Conservation (phyloP, 2,888 invertebrate species). For the Aphodius granarius region DNA sequence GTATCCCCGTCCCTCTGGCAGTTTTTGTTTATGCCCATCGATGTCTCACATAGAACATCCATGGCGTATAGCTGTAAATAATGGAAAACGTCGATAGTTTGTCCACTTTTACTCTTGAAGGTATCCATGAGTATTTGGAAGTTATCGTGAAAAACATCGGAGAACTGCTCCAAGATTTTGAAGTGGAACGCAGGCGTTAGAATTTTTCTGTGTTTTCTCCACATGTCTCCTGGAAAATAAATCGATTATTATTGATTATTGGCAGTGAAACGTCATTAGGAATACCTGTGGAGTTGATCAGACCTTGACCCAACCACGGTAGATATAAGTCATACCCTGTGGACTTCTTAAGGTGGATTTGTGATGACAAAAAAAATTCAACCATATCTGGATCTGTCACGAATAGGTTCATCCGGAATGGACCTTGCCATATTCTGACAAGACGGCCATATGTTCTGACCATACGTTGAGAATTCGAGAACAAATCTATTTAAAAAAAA, state of each 20-base stretch:
- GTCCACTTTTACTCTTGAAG: constrained; percentile 28
- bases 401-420: constrained; percentile 27
- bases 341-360: constrained; percentile 35
- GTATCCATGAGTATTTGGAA: constrained; percentile 50
- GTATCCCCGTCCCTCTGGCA: constrained; percentile 29
- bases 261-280: background rate
- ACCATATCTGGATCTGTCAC: constrained; percentile 33
- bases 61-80: constrained; percentile 52
- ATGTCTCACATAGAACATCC: constrained; percentile 47
- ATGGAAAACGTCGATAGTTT: constrained; percentile 52
- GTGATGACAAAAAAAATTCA: constrained; percentile 33
- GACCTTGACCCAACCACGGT: constrained; percentile 33
- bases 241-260: background rate
- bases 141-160: constrained; percentile 51
- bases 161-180: constrained; percentile 53
- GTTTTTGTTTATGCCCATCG: constrained; percentile 34
- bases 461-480: constrained; percentile 17
- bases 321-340: constrained; percentile 33
- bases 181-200: constrained; percentile 55
- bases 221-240: constrained; percentile 39
- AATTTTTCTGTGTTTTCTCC: constrained; percentile 53
- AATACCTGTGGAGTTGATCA: constrained; percentile 33
- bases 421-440: constrained; percentile 29
- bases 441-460: constrained; percentile 30
- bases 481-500: constrained; percentile 21